Percentiles rank a stretch among this genome's conserved stretches.
Conservation (phyloP, 2,113 vertebrate genomes). For the Apteryx owenii region DNA sequence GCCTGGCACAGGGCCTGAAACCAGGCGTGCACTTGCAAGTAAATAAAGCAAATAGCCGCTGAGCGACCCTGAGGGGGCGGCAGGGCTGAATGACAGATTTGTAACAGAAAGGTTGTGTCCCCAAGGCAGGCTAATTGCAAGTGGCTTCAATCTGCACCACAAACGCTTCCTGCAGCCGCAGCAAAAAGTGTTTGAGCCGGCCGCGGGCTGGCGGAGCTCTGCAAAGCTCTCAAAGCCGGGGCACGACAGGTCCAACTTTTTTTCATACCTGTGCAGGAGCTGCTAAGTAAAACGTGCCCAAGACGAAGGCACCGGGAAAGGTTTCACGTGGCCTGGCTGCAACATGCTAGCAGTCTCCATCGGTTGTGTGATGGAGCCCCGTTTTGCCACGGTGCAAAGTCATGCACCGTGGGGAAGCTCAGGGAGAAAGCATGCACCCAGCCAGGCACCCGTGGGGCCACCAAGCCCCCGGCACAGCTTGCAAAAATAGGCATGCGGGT, state of each 20-base stretch:
- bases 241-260: not conserved
- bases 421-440: not conserved
- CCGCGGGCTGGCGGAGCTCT: accelerated
- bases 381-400: not conserved
- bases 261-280: not conserved
- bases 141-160: accelerated
- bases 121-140: not conserved
- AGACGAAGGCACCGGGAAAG: not conserved
- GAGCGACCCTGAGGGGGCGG: not conserved
- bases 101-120: not conserved
- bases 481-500: not conserved
- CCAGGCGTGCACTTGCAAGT: accelerated
- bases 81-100: not conserved
- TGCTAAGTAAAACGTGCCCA: not conserved
- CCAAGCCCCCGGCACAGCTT: too few species aligned
- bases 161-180: not conserved
- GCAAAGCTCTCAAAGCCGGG: not conserved
- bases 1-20: not conserved
- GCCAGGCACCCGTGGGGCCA: too few species aligned
- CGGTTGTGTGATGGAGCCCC: not conserved
- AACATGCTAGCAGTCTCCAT: not conserved
- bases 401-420: not conserved
- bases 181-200: accelerated
- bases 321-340: not conserved
- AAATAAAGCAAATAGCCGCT: not conserved